phyloP scores from a whole-genome alignment of 2,888 invertebrate genomes.

The Mimumesa dahlbomi region DNA sequence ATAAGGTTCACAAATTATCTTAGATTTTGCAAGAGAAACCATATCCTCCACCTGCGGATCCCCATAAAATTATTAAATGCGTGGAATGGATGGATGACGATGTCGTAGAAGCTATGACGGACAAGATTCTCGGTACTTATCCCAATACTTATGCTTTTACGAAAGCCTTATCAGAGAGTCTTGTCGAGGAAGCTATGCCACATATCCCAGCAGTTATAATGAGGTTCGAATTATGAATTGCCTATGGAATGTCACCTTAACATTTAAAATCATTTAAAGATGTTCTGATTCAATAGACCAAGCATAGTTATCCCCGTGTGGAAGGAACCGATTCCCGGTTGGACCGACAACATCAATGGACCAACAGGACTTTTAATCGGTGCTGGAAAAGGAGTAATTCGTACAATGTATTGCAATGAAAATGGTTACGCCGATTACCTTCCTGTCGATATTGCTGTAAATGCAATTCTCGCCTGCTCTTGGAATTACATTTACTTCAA shows the following conservation, averaged over 20 bases:
- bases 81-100: conserved; percentile 91
- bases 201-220: conserved; percentile 90
- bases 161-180: conserved; percentile 93
- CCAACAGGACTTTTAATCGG: conserved; percentile 90
- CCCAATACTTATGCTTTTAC: conserved; percentile 98
- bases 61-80: conserved; percentile 87
- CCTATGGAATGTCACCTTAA: not conserved
- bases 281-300: conserved; percentile 66
- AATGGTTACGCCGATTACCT: conserved; percentile 89
- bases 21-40: conserved; percentile 89
- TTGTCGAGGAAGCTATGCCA: conserved; percentile 89
- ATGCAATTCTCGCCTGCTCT: conserved; percentile 85
- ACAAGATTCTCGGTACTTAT: conserved; percentile 87
- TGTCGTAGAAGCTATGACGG: conserved; percentile 84
- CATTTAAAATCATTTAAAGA: not conserved
- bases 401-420: conserved; percentile 93
- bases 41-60: conserved; percentile 91
- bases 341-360: conserved; percentile 98
- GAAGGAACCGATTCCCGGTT: conserved; percentile 92
- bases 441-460: conserved; percentile 91
- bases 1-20: conserved; percentile 2
- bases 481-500: conserved; percentile 86
- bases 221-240: conserved; percentile 82
- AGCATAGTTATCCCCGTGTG: conserved; percentile 90
- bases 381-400: conserved; percentile 93